Evolutionary conservation across 2,797 vertebrate species (phyloP), one percentile per base, ranked within the genome.

Genomic region (Enteromius radiatus): DNA sequence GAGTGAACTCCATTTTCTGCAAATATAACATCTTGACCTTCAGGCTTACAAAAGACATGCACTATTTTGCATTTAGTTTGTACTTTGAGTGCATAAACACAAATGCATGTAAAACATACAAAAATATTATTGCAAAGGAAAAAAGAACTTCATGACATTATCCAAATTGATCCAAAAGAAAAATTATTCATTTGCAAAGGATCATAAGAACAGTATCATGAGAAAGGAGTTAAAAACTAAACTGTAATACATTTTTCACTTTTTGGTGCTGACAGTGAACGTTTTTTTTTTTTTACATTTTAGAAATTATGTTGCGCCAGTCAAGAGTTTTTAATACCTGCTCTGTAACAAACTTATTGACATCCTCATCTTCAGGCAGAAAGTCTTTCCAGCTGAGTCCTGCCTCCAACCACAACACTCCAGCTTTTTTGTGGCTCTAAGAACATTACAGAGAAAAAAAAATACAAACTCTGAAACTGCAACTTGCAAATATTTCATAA

Each of bases 1-100:
- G 88, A 0, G 98, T 99, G 87, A 98, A 99, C 85, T 99, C 97
- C 73, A 99, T 88, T 90, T 98, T 97, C 98, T 98, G 87, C 17
- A 75, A 88, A 85, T 6, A 26, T 0, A 45, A 61, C 1, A 85
- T 41, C 41, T 56, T 33, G 26, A 78, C 28, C 38, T 45, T 79
- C 8, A 56, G 21, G 11, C 76, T 33, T 26, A 76, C 23, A 3
- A 54, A 54, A 47, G 4, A 47, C 14, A 21, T 52, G 2, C 19
- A 52, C 2, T 6, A 21, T 52, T 52, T 52, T 52, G 47, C 19
- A 52, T 52, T 8, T 21, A 52, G 3, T 52, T 52, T 52, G 19
- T 21, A 21, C 49, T 8, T 21, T 3, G 1, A 52, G n/a, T 56
- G n/a, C 10, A 23, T 23, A 11, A 4, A 4, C 11, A 36, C 12